Evolutionary conservation across 2,113 vertebrate species (phyloP).

Genomic region (Bolborhynchus lineola): DNA sequence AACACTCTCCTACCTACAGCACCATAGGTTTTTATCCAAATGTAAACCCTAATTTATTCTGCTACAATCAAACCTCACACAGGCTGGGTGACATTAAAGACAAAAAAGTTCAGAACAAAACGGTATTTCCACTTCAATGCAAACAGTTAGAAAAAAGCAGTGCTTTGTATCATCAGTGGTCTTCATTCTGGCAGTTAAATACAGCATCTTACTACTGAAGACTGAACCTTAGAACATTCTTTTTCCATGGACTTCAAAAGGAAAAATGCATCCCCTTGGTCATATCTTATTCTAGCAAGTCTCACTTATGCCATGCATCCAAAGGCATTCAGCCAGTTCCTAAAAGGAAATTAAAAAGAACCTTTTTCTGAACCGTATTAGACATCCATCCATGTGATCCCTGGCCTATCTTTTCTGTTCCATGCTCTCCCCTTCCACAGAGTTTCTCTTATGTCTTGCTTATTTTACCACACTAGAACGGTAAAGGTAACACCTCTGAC

Average conservation of each 20-base stretch:
- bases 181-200: neutral
- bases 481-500: neutral
- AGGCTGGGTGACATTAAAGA: neutral
- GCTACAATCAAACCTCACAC: neutral
- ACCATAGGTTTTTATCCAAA: neutral
- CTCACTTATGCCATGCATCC: neutral
- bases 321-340: neutral
- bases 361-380: neutral
- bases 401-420: neutral
- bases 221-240: neutral
- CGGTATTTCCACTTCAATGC: neutral
- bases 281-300: neutral
- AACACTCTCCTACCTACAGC: neutral
- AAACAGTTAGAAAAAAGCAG: neutral
- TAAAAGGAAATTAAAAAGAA: neutral
- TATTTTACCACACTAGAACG: neutral
- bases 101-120: neutral
- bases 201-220: neutral
- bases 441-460: neutral
- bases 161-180: neutral
- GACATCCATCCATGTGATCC: neutral
- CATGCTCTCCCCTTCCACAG: neutral
- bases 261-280: neutral
- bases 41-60: neutral
- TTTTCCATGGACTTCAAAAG: neutral